Evolutionary conservation across 2,888 invertebrate genomes (phyloP).

Genomic region (Callosobruchus maculatus): DNA sequence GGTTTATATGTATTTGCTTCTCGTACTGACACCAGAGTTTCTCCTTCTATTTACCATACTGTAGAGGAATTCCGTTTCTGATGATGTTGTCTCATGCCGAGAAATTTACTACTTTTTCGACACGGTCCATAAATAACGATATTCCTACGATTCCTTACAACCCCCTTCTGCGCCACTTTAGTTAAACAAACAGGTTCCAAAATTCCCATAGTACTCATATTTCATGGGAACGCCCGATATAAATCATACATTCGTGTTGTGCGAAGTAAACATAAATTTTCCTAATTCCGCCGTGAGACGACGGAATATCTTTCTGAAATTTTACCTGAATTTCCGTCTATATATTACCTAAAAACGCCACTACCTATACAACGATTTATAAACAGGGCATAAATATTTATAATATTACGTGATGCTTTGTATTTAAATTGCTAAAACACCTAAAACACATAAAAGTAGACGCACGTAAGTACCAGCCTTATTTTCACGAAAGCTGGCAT

Average conservation of each 20-base stretch:
- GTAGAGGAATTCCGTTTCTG: background rate
- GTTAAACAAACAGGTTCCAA: background rate
- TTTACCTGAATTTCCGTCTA: background rate
- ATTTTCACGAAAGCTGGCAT: background rate
- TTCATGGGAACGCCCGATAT: background rate
- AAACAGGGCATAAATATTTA: background rate
- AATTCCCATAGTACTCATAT: background rate
- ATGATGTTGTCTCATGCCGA: background rate
- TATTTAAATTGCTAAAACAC: slow-evolving; percentile 1
- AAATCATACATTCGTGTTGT: background rate
- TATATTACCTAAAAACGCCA: background rate
- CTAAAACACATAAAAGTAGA: slow-evolving; percentile 8
- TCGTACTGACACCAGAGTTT: too few species aligned
- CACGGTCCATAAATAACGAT: background rate
- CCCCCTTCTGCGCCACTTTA: background rate
- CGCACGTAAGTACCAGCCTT: background rate
- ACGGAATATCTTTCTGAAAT: background rate
- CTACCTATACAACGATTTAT: background rate
- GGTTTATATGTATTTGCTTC: too few species aligned
- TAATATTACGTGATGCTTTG: background rate
- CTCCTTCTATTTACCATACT: background rate
- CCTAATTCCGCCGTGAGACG: background rate
- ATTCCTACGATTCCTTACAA: background rate
- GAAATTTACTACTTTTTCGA: background rate
- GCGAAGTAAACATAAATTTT: background rate